Conservation (phyloP, 2,888 invertebrate species). For the Athalia rosae region DNA sequence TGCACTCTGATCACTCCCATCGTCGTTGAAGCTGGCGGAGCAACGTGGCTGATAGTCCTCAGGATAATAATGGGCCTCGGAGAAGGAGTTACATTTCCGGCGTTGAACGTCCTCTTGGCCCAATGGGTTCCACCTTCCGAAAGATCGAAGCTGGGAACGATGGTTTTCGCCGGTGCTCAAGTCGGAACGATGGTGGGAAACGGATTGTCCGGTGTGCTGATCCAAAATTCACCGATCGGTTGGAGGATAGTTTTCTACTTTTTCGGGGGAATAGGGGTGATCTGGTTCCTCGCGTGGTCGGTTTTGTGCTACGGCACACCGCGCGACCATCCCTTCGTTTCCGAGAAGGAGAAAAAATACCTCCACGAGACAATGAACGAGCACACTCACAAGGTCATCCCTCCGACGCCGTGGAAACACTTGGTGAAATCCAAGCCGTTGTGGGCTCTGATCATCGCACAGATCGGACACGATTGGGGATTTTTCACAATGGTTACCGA, state of each 20-base stretch:
- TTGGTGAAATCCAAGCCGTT: constrained; percentile 74
- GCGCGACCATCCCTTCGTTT: constrained; percentile 84
- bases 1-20: constrained; percentile 74
- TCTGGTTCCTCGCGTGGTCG: constrained; percentile 69
- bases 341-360: constrained; percentile 82
- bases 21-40: constrained; percentile 74
- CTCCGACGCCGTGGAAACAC: constrained; percentile 82
- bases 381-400: constrained; percentile 72
- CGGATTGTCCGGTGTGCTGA: constrained; percentile 56
- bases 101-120: constrained; percentile 78
- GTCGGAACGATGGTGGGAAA: constrained; percentile 70
- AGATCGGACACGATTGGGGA: constrained; percentile 83
- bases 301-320: constrained; percentile 77
- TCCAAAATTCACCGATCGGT: constrained; percentile 63
- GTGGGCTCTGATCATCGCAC: constrained; percentile 60
- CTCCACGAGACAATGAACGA: constrained; percentile 80
- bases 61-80: constrained; percentile 76
- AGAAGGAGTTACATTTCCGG: constrained; percentile 79
- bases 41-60: constrained; percentile 76
- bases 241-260: constrained; percentile 67
- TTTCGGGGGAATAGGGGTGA: constrained; percentile 61
- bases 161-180: constrained; percentile 78
- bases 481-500: constrained; percentile 84
- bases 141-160: constrained; percentile 77
- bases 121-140: constrained; percentile 79